Base-by-base conservation (phyloP, 1,140 invertebrate species). In the Popillia japonica region DNA sequence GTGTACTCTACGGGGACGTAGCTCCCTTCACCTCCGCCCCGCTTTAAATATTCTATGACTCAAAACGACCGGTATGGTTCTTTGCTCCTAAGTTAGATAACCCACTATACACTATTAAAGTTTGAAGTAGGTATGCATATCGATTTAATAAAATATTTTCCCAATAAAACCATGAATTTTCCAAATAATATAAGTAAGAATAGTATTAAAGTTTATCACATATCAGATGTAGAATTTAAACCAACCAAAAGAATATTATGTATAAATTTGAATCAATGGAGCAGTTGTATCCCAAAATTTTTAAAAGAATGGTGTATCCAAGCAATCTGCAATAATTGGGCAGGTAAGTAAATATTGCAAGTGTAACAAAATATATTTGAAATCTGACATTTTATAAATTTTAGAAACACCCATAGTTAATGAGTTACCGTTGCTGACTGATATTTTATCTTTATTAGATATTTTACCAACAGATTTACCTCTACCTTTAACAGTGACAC, bases 401-500 rank as follows among this genome's bases (percentile, higher is more conserved):
- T 76, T 34, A 76, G 75, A 44, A 6, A 44, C 55, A 22, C 75
- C 41, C 3, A 0, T 76, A 11, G 6, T 76, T 22, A 76, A 76
- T 55, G 75, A 76, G 48, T 20, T 76, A 20, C 42, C 75, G 10
- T 55, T 76, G 10, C 44, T 76, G 22, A 6, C 75, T 6, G 44
- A 76, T 27, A 55, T 76, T 27, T 20, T 44, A 14, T 17, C 41
- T 55, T 55, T 89, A 80, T 78, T 89, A 40, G 84, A 88, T 85
- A 85, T 87, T 78, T 83, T 89, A 61, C 83, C 86, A 72, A 86
- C 86, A 8, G 81, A 87, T 79, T 83, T 87, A 8, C 87, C 88
- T 6, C 81, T 88, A 59, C 83, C 87, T 82, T 84, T 88, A 77
- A 84, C 88, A 76, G 87, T 88, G 7, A 84, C 87, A 75, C 86